Evolutionary conservation across 2,888 invertebrate species (phyloP).

Genomic region (Leptopilina drosophilae): DNA sequence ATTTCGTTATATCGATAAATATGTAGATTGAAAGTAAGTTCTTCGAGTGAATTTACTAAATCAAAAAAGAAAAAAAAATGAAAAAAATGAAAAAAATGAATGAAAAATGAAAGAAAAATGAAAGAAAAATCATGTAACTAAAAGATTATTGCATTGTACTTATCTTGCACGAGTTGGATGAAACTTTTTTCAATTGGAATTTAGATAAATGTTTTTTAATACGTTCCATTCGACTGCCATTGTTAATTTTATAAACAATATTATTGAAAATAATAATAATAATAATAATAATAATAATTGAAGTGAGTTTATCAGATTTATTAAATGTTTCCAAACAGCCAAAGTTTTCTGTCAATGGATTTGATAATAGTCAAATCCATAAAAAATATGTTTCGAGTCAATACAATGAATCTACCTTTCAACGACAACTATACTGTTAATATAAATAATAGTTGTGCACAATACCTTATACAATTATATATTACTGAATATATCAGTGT

Average conservation of each 20-base stretch:
- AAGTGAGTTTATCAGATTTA: slow-evolving; percentile 26
- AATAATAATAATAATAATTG: neutral
- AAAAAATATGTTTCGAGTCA: slow-evolving; percentile 20
- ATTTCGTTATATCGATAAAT: slow-evolving; percentile 4
- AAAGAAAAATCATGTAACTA: too few relatives aligned
- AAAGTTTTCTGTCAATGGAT: slow-evolving; percentile 33
- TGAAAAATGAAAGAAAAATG: too few relatives aligned
- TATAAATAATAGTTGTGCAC: slow-evolving; percentile 55
- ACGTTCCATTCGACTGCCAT: slow-evolving; percentile 33
- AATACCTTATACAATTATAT: slow-evolving; percentile 59
- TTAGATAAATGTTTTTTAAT: neutral
- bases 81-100: neutral
- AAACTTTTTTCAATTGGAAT: neutral
- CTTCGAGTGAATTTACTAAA: slow-evolving; percentile 7
- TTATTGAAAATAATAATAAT: too few relatives aligned
- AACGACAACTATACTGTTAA: slow-evolving; percentile 23
- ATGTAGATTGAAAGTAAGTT: neutral
- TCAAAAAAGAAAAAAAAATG: neutral
- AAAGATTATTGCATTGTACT: slow-evolving; percentile 33
- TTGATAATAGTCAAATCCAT: neutral
- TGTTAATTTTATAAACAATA: slow-evolving; percentile 29
- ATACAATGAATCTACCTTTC: slow-evolving; percentile 23
- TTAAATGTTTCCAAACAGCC: slow-evolving; percentile 29
- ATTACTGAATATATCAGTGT: slow-evolving; percentile 53
- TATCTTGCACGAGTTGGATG: slow-evolving; percentile 19